phyloP scores from a whole-genome alignment of 2,113 vertebrate genomes.

The Telmatochromis brachygnathus region DNA sequence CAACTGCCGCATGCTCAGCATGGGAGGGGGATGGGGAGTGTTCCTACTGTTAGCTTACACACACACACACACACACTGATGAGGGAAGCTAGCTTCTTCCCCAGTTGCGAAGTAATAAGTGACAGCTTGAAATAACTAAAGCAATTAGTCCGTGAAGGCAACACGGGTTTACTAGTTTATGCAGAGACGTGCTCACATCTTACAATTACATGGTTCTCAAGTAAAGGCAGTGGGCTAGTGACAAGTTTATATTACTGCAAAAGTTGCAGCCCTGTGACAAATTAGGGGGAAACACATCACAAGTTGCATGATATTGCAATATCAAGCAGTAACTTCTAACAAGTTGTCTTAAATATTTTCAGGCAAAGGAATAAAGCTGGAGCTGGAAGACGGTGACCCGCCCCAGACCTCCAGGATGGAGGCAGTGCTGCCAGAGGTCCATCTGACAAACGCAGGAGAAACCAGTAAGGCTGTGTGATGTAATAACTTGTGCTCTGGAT shows the following conservation, averaged over 20 bases:
- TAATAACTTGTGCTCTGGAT: neutral
- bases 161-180: neutral
- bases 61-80: neutral
- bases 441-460: conserved; percentile 46
- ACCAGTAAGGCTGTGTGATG: conserved; percentile 72
- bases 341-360: neutral
- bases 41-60: neutral
- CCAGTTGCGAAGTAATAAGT: neutral
- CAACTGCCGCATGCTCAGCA: neutral
- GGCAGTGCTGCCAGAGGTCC: conserved; percentile 65
- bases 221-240: neutral
- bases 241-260: neutral
- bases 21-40: conserved; percentile 13
- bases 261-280: neutral
- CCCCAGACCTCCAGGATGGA: conserved; percentile 78
- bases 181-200: neutral
- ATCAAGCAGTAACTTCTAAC: neutral
- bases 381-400: conserved; percentile 77
- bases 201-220: neutral
- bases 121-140: neutral
- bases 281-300: neutral
- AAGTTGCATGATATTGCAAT: neutral
- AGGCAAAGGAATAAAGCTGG: conserved; percentile 85
- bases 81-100: neutral
- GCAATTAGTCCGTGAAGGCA: neutral